Percentiles rank a stretch among this genome's conserved stretches.
phyloP scores from a whole-genome alignment of 2,888 invertebrate genomes.

The Meta bourneti region DNA sequence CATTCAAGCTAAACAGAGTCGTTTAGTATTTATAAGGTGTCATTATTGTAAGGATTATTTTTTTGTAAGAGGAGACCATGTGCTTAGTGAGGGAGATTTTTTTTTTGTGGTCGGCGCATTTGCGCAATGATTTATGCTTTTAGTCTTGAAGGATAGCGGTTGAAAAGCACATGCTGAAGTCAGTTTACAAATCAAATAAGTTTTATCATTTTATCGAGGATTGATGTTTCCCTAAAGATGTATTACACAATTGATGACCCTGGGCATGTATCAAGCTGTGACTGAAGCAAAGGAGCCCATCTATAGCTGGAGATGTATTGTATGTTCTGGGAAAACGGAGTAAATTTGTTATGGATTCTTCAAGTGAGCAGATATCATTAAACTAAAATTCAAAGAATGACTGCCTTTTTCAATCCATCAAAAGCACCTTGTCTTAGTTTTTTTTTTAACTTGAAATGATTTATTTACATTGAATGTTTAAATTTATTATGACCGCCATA shows the following conservation, averaged over 20 bases:
- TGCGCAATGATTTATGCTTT: background rate
- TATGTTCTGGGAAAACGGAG: too few relatives aligned
- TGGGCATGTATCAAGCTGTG: too few relatives aligned
- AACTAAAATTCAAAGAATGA: too few relatives aligned
- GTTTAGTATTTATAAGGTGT: slow-evolving; percentile 31
- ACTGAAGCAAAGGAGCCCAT: too few relatives aligned
- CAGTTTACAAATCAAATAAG: background rate
- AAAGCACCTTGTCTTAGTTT: too few relatives aligned
- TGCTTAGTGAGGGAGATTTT: background rate
- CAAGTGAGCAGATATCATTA: too few relatives aligned
- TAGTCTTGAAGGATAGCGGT: background rate
- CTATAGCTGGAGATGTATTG: too few relatives aligned
- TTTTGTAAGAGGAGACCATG: background rate
- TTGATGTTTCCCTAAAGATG: background rate
- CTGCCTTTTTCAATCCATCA: too few relatives aligned
- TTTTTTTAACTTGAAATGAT: too few relatives aligned
- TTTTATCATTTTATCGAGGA: background rate
- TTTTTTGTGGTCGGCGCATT: background rate
- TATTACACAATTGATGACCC: background rate
- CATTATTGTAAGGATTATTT: background rate
- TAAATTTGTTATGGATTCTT: too few relatives aligned
- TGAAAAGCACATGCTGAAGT: background rate
- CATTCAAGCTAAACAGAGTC: background rate
- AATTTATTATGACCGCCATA: too few relatives aligned
- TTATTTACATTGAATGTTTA: too few relatives aligned